phyloP scores from a whole-genome alignment of 2,888 invertebrate species.

The Heliconius cydno region DNA sequence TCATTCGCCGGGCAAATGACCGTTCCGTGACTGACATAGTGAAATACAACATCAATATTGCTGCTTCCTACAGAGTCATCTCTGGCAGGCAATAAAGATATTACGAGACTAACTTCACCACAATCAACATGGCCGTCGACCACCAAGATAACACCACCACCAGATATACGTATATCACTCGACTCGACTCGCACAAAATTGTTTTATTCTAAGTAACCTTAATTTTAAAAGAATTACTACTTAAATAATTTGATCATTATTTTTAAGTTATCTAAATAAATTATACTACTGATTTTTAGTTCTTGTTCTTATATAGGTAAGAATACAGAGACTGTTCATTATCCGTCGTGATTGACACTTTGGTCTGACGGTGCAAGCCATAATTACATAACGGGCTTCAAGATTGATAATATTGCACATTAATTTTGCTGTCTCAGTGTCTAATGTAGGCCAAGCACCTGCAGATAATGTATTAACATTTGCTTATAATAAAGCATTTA shows the following conservation, averaged over 20 bases:
- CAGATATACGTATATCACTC: too few species aligned
- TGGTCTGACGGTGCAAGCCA: background rate
- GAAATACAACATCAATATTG: too few species aligned
- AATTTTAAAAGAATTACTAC: background rate
- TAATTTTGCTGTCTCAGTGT: background rate
- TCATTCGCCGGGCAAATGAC: too few species aligned
- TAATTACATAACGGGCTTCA: constrained; percentile 12
- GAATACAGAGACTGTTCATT: background rate
- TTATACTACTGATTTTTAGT: background rate
- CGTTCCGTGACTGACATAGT: too few species aligned
- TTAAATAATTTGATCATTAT: too few species aligned
- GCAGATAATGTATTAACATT: background rate
- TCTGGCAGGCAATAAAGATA: too few species aligned
- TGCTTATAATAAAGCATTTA: too few species aligned
- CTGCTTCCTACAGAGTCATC: too few species aligned
- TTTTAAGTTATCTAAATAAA: background rate
- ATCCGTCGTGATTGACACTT: background rate
- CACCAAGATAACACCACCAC: too few species aligned
- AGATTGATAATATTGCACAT: constrained; percentile 5
- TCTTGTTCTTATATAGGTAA: background rate
- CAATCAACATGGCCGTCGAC: too few species aligned
- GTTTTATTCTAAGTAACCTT: background rate
- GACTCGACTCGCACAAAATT: too few species aligned
- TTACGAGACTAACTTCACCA: too few species aligned
- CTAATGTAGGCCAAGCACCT: background rate